Conservation (phyloP, 2,888 invertebrate species). For the Eumacrocentrus americanus region DNA sequence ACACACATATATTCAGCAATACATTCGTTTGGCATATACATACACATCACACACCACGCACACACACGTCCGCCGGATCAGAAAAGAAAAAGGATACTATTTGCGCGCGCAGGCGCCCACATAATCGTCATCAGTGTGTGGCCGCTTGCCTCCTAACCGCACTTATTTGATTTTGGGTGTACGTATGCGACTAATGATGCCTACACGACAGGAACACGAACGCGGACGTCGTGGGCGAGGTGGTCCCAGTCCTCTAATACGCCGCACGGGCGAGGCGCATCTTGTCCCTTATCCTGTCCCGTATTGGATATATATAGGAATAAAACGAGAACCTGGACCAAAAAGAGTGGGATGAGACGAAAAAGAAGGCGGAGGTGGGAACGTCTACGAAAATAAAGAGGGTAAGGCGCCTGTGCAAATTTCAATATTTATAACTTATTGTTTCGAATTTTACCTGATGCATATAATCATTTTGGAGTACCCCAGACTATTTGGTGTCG, state of each 20-base stretch:
- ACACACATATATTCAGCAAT: too few species aligned
- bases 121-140: conserved; percentile 44
- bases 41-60: too few species aligned
- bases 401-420: conserved; percentile 38
- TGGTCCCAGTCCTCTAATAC: conserved; percentile 43
- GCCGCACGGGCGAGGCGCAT: conserved; percentile 24
- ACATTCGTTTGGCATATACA: too few species aligned
- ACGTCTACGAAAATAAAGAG: conserved; percentile 27
- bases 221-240: conserved; percentile 54
- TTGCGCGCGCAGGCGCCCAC: conserved; percentile 26
- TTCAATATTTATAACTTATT: conserved; percentile 61
- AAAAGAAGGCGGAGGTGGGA: conserved; percentile 36
- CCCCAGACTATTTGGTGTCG: neutral
- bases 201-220: conserved; percentile 52
- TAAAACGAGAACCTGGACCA: conserved; percentile 24
- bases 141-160: conserved; percentile 38
- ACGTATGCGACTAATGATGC: conserved; percentile 55
- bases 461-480: neutral
- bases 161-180: conserved; percentile 51
- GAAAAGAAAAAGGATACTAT: neutral
- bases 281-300: conserved; percentile 14
- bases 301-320: conserved; percentile 30
- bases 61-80: neutral
- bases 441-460: conserved; percentile 46
- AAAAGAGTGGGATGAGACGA: conserved; percentile 18